phyloP scores from a whole-genome alignment of 2,113 vertebrate genomes.

The Erinaceus europaeus region DNA sequence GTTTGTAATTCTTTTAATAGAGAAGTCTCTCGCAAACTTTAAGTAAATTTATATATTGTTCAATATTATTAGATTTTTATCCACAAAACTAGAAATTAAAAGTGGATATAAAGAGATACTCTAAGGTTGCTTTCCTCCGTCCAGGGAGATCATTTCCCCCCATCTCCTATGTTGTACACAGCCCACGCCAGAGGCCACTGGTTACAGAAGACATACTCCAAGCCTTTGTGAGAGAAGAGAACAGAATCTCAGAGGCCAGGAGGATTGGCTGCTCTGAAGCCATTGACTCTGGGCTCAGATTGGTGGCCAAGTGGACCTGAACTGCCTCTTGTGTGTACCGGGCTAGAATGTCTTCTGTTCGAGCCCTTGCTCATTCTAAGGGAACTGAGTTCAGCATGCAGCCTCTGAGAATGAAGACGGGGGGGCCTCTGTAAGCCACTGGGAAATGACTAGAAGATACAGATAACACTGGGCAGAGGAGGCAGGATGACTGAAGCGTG shows the following conservation, averaged over 20 bases:
- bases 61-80: too few relatives aligned
- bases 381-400: neutral
- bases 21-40: too few relatives aligned
- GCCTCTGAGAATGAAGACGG: neutral
- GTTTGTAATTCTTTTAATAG: too few relatives aligned
- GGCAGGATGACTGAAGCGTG: too few relatives aligned
- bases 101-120: neutral
- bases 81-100: neutral
- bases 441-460: too few relatives aligned
- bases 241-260: neutral
- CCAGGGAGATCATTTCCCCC: neutral
- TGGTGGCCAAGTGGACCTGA: neutral
- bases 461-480: neutral
- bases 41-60: too few relatives aligned
- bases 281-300: neutral
- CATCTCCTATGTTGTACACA: accelerated
- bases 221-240: neutral
- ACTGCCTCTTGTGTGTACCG: too few relatives aligned
- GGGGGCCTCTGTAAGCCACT: too few relatives aligned
- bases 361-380: neutral
- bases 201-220: neutral
- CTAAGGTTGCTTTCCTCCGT: neutral
- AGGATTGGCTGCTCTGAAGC: neutral
- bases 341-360: neutral
- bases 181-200: accelerated